A percentile compares a stretch with the other conserved stretches of the same genome.
Conservation (phyloP, 2,113 vertebrate species). For the Acanthisitta chloris region DNA sequence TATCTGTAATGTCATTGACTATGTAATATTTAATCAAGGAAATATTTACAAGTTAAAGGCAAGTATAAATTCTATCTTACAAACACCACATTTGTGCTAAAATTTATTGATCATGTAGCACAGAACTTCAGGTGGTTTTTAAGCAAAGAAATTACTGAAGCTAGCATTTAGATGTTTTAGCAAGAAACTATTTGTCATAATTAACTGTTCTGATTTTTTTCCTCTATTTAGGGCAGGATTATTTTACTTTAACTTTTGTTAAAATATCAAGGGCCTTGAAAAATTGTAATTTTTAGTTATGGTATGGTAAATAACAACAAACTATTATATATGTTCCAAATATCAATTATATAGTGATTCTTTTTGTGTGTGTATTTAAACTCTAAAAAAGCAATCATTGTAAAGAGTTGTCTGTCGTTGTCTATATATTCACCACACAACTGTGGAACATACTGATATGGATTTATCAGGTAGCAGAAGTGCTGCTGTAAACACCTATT, state of each 20-base stretch:
- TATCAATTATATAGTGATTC: not conserved
- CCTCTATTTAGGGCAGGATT: not conserved
- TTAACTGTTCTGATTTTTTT: not conserved
- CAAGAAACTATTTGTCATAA: not conserved
- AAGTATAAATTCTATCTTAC: not conserved
- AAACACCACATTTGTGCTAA: not conserved
- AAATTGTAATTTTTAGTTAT: not conserved
- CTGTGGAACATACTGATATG: not conserved
- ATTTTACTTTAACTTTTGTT: not conserved
- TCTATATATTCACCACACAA: not conserved
- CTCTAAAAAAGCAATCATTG: not conserved
- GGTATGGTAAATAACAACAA: not conserved
- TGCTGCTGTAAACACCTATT: not conserved
- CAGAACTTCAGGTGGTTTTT: not conserved
- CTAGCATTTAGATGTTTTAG: not conserved
- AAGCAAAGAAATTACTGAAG: not conserved
- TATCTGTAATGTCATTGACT: not conserved
- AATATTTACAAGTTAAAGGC: slow-evolving; percentile 27
- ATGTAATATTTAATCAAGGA: slow-evolving; percentile 11
- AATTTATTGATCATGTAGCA: not conserved
- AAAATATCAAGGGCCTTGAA: not conserved
- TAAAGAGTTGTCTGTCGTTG: not conserved
- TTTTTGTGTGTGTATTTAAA: not conserved
- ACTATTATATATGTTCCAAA: not conserved
- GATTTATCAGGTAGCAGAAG: not conserved